A percentile compares a stretch with the other conserved stretches of the same genome.
Conservation (phyloP, 2,113 vertebrate species). For the Protomyctophum bolini region DNA sequence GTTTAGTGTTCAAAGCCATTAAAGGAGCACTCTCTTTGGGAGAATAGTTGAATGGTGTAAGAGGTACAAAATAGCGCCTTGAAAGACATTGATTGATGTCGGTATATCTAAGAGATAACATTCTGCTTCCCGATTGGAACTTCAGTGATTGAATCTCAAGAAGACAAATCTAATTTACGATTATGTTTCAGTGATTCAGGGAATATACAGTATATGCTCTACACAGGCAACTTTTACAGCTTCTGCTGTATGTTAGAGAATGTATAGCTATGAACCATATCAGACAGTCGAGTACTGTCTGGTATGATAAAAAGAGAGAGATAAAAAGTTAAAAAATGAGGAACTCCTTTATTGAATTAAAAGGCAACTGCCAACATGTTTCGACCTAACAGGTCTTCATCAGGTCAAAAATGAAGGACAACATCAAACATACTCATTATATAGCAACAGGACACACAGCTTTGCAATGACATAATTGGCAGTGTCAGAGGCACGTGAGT, state of each 20-base stretch:
- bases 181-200: slow-evolving; percentile 23
- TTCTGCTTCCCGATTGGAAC: slow-evolving; percentile 14
- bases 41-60: slow-evolving; percentile 8
- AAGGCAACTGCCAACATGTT: too few species aligned
- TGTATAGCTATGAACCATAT: not conserved
- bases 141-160: slow-evolving; percentile 34
- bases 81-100: slow-evolving; percentile 42
- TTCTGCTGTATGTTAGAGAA: not conserved
- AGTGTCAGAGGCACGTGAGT: too few species aligned
- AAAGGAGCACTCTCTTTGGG: slow-evolving; percentile 50
- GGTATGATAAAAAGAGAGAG: too few species aligned
- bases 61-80: slow-evolving; percentile 6
- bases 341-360: too few species aligned
- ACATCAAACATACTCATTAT: too few species aligned
- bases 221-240: slow-evolving; percentile 13
- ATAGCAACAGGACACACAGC: too few species aligned
- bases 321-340: too few species aligned
- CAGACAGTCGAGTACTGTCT: not conserved
- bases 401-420: too few species aligned
- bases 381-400: too few species aligned
- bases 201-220: not conserved
- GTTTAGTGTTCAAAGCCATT: slow-evolving; percentile 69
- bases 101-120: slow-evolving; percentile 38
- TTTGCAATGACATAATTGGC: too few species aligned
- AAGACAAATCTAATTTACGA: slow-evolving; percentile 28